Evolutionary conservation across 2,113 vertebrate genomes (phyloP).

Genomic region (Nycticryphes semicollaris): DNA sequence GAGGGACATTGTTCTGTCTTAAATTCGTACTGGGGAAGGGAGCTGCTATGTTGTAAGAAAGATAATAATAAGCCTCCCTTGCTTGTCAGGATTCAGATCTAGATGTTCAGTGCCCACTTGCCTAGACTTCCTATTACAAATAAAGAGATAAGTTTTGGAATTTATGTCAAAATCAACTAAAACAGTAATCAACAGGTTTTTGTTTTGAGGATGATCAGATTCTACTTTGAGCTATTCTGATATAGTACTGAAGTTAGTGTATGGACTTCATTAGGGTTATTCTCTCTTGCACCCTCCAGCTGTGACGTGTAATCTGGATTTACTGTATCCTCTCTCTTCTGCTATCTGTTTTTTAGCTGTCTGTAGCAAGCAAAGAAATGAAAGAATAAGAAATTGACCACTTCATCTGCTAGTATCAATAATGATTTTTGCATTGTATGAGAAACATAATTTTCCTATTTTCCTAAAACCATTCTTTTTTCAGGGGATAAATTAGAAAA

Average conservation of each 20-base stretch:
- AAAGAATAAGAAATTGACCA: not conserved
- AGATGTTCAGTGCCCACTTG: not conserved
- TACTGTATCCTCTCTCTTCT: not conserved
- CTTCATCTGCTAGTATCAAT: not conserved
- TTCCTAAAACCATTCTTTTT: not conserved
- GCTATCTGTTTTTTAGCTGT: not conserved
- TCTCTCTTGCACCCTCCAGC: not conserved
- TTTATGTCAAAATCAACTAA: not conserved
- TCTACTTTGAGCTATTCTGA: not conserved
- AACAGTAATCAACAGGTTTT: not conserved
- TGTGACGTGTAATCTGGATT: not conserved
- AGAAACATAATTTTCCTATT: not conserved
- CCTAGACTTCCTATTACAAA: constrained; percentile 9
- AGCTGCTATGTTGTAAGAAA: not conserved
- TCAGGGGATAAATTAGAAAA: not conserved
- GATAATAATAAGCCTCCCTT: constrained; percentile 14
- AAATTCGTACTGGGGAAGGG: not conserved
- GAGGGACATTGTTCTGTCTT: constrained; percentile 7
- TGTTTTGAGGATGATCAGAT: not conserved
- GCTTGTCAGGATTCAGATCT: constrained; percentile 10
- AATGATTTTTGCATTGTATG: not conserved
- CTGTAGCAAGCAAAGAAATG: not conserved
- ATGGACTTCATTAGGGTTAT: not conserved
- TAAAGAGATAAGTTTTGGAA: not conserved
- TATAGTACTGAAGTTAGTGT: not conserved